These are phyloP conservation scores for Anguilla marmorata DNA, from an alignment of 2,797 vertebrate species.

Conservation along the genomic window DNA sequence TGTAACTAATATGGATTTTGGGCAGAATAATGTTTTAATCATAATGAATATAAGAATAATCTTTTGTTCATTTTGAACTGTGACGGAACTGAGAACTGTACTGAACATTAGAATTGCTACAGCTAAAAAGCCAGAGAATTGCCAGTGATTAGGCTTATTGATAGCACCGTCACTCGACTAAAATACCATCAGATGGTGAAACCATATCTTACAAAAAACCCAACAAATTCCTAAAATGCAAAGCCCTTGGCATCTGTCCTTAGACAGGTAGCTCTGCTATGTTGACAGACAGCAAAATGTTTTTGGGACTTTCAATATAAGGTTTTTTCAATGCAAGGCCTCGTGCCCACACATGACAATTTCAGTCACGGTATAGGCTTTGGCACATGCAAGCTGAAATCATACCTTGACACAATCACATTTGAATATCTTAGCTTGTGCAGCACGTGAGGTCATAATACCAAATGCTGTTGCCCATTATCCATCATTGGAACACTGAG, in stretches of 20 bases:
- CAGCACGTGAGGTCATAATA: neutral
- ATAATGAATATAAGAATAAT: neutral
- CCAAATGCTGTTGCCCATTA: neutral
- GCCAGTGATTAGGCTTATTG: neutral
- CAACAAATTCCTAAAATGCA: neutral
- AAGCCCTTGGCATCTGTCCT: neutral
- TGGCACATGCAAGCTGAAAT: neutral
- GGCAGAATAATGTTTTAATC: neutral
- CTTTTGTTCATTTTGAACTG: neutral
- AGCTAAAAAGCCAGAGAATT: neutral
- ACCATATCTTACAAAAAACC: neutral
- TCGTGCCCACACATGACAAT: neutral
- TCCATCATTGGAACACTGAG: neutral
- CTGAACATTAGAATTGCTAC: neutral
- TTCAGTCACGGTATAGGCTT: neutral
- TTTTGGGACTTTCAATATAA: neutral
- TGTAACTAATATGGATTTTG: neutral
- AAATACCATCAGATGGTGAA: neutral
- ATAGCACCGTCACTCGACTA: neutral
- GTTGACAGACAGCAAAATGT: neutral
- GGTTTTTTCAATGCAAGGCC: neutral
- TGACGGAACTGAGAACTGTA: neutral
- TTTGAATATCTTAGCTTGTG: neutral
- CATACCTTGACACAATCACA: neutral
- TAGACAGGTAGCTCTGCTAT: neutral